These are phyloP conservation scores for Imbricaverruca yamaguchii DNA, from an alignment of 2,888 invertebrate species.

Conservation along the genomic window DNA sequence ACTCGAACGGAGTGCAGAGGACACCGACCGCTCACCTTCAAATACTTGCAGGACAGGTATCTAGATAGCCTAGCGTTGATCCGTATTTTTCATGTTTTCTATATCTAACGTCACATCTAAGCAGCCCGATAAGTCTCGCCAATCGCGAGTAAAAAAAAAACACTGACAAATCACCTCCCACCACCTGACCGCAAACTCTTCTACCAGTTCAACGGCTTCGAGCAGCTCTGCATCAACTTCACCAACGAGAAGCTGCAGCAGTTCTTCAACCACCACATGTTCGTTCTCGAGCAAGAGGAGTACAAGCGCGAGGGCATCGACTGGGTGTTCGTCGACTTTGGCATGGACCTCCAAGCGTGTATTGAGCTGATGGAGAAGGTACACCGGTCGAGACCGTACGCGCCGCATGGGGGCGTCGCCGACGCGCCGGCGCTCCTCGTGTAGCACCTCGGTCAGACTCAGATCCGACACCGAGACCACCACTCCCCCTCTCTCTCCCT, in stretches of 20 bases:
- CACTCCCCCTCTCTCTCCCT: too few relatives aligned
- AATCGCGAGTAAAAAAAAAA: too few relatives aligned
- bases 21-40: too few relatives aligned
- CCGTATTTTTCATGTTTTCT: too few relatives aligned
- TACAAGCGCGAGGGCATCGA: slow-evolving; percentile 89
- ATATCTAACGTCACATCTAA: too few relatives aligned
- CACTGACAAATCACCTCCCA: too few relatives aligned
- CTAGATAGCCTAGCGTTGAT: too few relatives aligned
- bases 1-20: too few relatives aligned
- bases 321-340: slow-evolving; percentile 95
- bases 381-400: too few relatives aligned
- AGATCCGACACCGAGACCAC: not conserved
- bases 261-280: slow-evolving; percentile 98
- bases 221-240: slow-evolving; percentile 97
- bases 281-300: slow-evolving; percentile 94
- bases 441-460: not conserved
- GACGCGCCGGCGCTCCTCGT: not conserved
- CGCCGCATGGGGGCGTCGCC: too few relatives aligned
- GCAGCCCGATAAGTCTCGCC: too few relatives aligned
- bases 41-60: too few relatives aligned
- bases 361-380: slow-evolving; percentile 89
- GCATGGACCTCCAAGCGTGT: slow-evolving; percentile 91
- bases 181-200: not conserved
- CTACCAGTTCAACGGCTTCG: slow-evolving; percentile 82
- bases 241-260: slow-evolving; percentile 96